Percentiles rank a stretch among this genome's conserved stretches.
Conservation (phyloP, 1,140 invertebrate genomes). For the Zaprionus ghesquierei region DNA sequence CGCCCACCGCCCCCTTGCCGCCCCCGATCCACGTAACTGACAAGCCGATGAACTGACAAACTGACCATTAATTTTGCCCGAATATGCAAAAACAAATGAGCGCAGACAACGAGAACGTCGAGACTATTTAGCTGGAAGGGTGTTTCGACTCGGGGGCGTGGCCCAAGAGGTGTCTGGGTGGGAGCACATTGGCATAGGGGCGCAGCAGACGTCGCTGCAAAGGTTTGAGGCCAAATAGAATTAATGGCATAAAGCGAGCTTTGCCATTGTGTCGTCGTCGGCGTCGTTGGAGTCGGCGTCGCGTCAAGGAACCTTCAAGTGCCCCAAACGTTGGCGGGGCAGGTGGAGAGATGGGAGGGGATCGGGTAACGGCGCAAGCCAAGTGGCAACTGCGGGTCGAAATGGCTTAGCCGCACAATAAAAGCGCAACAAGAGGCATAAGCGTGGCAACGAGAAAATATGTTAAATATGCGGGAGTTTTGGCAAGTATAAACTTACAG, state of each 20-base stretch:
- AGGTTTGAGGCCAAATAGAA: slow-evolving; percentile 49
- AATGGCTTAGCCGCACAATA: slow-evolving; percentile 62
- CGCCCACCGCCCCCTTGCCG: neutral
- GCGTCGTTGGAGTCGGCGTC: slow-evolving; percentile 22
- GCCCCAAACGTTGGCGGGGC: slow-evolving; percentile 1
- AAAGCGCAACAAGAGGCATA: slow-evolving; percentile 71
- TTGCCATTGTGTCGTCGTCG: slow-evolving; percentile 28
- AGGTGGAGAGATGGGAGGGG: neutral
- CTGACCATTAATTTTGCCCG: slow-evolving; percentile 65
- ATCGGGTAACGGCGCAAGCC: neutral
- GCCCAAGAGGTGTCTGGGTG: neutral
- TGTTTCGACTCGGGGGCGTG: neutral
- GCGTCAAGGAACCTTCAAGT: slow-evolving; percentile 74
- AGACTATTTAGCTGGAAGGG: slow-evolving; percentile 40
- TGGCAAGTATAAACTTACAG: neutral
- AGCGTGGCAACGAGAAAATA: slow-evolving; percentile 45
- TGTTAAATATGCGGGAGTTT: slow-evolving; percentile 18
- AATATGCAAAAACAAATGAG: slow-evolving; percentile 31
- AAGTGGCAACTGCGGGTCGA: slow-evolving; percentile 3
- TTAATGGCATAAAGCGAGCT: slow-evolving; percentile 70
- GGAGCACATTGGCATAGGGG: slow-evolving; percentile 3
- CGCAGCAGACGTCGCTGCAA: slow-evolving; percentile 26
- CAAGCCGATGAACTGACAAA: slow-evolving; percentile 57
- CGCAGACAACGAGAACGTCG: slow-evolving; percentile 52
- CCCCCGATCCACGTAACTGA: neutral